A percentile compares a stretch with the other conserved stretches of the same genome.
phyloP scores from a whole-genome alignment of 2,797 vertebrate species.

The Microchirus variegatus region DNA sequence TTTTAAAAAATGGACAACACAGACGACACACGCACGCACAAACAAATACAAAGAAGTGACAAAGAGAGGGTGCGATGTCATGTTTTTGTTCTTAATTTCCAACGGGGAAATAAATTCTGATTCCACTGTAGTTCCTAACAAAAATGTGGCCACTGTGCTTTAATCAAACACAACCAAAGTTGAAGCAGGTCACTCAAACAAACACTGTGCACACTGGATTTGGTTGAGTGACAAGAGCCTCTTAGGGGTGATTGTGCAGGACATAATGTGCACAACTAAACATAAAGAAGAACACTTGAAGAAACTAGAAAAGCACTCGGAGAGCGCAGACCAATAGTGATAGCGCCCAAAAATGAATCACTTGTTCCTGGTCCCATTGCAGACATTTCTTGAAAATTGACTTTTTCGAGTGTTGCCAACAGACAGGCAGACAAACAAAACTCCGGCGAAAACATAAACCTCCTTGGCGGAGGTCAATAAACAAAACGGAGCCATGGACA shows the following conservation, averaged over 20 bases:
- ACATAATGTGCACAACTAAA: constrained; percentile 47
- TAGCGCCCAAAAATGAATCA: too few species aligned
- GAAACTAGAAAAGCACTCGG: too few species aligned
- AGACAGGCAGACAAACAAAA: too few species aligned
- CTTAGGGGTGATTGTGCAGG: constrained; percentile 44
- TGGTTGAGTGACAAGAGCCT: constrained; percentile 45
- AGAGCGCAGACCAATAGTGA: too few species aligned
- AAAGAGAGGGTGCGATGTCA: constrained; percentile 25
- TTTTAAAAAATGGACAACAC: constrained; percentile 53
- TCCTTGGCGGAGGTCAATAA: too few species aligned
- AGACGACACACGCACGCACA: constrained; percentile 51
- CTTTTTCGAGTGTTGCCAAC: too few species aligned
- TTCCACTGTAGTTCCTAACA: constrained; percentile 33
- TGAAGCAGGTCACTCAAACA: constrained; percentile 28
- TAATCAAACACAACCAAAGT: constrained; percentile 39
- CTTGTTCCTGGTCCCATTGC: too few species aligned
- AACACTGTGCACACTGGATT: constrained; percentile 23
- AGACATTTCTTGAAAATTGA: too few species aligned
- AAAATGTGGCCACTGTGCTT: constrained; percentile 48
- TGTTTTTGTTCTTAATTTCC: constrained; percentile 14
- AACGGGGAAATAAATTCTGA: constrained; percentile 14
- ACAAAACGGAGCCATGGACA: too few species aligned
- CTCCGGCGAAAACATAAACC: too few species aligned
- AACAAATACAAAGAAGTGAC: constrained; percentile 28
- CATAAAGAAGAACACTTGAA: constrained; percentile 59